Evolutionary conservation across 2,797 vertebrate genomes (phyloP).

Genomic region (Spinibarbus caldwelli): DNA sequence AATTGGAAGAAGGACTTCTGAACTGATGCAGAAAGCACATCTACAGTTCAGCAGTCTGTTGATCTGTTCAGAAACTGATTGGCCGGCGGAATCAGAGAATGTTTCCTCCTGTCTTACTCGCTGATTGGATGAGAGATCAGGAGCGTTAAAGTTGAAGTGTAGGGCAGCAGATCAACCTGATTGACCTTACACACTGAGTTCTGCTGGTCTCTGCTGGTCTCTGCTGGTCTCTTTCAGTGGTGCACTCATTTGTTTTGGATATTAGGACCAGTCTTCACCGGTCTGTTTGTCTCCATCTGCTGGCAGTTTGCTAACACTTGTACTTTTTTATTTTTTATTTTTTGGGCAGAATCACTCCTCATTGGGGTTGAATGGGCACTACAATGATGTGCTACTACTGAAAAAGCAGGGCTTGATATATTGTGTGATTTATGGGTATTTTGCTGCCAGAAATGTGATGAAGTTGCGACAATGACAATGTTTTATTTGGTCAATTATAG

Average conservation of each 20-base stretch:
- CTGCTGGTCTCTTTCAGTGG: not conserved
- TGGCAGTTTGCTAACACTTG: not conserved
- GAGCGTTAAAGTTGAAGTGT: slow-evolving; percentile 7
- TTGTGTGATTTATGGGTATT: not conserved
- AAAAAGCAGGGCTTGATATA: too few relatives aligned
- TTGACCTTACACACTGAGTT: too few relatives aligned
- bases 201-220: not conserved
- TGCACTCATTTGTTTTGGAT: not conserved
- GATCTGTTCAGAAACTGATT: not conserved
- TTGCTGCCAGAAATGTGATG: not conserved
- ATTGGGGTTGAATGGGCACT: not conserved
- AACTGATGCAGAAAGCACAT: not conserved
- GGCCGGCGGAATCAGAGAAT: not conserved
- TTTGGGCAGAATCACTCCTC: too few relatives aligned
- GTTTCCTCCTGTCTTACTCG: not conserved
- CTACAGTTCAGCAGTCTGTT: not conserved
- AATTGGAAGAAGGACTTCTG: not conserved
- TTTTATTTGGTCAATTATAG: not conserved
- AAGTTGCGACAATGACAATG: not conserved
- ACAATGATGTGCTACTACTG: too few relatives aligned
- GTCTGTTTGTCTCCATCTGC: slow-evolving; percentile 19
- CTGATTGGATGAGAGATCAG: not conserved
- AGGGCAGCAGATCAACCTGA: not conserved
- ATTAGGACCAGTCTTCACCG: not conserved
- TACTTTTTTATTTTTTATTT: not conserved